These are phyloP conservation scores for Paracentrotus lividus DNA, from an alignment of 53 echinoderm and acorn worm genomes.

Conservation along the genomic window DNA sequence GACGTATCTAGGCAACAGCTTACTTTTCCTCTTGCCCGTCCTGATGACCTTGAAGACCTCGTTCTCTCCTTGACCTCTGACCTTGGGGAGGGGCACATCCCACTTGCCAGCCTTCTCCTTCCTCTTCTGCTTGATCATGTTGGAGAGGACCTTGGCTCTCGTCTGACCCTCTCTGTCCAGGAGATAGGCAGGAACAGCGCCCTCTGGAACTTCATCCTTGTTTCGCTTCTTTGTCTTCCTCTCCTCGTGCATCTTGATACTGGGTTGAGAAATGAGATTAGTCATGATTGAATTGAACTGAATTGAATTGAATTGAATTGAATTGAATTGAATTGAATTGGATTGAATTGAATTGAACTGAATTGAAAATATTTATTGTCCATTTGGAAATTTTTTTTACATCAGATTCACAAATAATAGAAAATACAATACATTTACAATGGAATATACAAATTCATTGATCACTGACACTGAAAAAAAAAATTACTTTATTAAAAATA, in stretches of 20 bases:
- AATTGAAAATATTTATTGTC: neutral
- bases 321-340: no score
- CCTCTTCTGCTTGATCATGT: constrained; percentile 99
- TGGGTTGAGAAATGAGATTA: constrained; percentile 43
- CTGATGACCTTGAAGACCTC: constrained; percentile 98
- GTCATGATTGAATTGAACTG: neutral
- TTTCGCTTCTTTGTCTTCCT: constrained; percentile 91
- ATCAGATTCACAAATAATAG: neutral
- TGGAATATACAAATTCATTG: neutral
- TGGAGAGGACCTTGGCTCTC: constrained; percentile 96
- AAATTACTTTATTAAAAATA: no score
- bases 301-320: no score
- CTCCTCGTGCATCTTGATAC: constrained; percentile 99
- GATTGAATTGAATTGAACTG: neutral
- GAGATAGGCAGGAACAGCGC: constrained; percentile 97
- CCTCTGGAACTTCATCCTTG: constrained; percentile 96
- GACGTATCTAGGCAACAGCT: constrained; percentile 54
- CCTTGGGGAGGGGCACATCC: constrained; percentile 99
- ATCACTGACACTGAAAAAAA: no score
- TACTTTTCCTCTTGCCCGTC: constrained; percentile 97
- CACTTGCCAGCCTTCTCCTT: constrained; percentile 99
- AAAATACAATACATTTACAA: neutral
- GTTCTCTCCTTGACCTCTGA: constrained; percentile 90
- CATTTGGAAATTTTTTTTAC: neutral
- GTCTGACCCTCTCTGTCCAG: constrained; percentile 97